Evolutionary conservation across 2,888 invertebrate species (phyloP).

Genomic region (Meiosimyza platycephala): DNA sequence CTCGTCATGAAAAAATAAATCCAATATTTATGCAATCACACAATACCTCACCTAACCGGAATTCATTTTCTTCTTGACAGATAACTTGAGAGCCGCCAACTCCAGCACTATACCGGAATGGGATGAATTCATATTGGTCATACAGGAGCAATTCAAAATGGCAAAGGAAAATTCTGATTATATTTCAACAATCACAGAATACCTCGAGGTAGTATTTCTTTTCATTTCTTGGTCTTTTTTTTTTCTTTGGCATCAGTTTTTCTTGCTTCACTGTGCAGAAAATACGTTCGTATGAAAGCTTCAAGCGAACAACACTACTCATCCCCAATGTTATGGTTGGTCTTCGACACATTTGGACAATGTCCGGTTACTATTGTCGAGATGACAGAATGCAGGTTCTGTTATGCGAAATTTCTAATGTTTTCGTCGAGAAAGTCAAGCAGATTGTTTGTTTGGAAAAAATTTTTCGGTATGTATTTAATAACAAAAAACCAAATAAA

Average conservation of each 20-base stretch:
- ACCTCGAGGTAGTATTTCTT: constrained; percentile 66
- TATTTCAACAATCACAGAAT: constrained; percentile 64
- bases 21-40: no score
- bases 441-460: constrained; percentile 76
- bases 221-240: background rate
- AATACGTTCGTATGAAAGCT: constrained; percentile 77
- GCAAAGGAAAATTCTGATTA: constrained; percentile 67
- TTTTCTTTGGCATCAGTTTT: background rate
- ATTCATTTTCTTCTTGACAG: constrained; percentile 64
- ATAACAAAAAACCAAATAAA: background rate
- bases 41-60: background rate
- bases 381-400: constrained; percentile 90
- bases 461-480: constrained; percentile 78
- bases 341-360: constrained; percentile 90
- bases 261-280: constrained; percentile 67
- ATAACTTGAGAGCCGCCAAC: constrained; percentile 52
- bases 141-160: constrained; percentile 56
- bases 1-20: no score
- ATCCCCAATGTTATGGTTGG: constrained; percentile 86
- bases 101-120: constrained; percentile 54
- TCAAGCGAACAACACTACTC: constrained; percentile 77
- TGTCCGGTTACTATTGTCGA: constrained; percentile 85
- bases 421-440: constrained; percentile 81
- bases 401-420: constrained; percentile 85
- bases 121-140: constrained; percentile 49